Percentiles rank a stretch among this genome's conserved stretches.
phyloP scores from a whole-genome alignment of 2,888 invertebrate species.

The Pollenia labialis region DNA sequence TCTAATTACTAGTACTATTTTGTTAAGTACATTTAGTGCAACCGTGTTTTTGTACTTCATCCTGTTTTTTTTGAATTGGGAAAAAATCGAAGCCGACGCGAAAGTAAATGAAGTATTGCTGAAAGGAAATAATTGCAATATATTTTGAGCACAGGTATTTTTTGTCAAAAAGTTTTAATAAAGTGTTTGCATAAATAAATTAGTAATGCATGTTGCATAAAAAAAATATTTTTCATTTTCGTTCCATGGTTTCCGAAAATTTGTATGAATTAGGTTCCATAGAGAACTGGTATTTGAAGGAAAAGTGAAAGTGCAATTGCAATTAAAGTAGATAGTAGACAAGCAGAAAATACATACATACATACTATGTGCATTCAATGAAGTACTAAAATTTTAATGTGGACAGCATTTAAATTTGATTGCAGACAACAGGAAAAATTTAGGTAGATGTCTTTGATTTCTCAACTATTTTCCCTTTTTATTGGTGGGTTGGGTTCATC shows the following conservation, averaged over 20 bases:
- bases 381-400: conserved; percentile 31
- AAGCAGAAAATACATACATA: conserved; percentile 41
- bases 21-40: conserved; percentile 13
- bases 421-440: conserved; percentile 35
- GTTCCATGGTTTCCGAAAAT: conserved; percentile 2
- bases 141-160: conserved; percentile 51
- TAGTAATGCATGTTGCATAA: neutral
- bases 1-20: neutral
- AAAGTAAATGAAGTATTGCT: conserved; percentile 63
- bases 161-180: conserved; percentile 23
- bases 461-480: no score
- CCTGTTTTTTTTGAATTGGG: conserved; percentile 59
- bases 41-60: conserved; percentile 48
- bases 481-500: no score
- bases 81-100: conserved; percentile 70
- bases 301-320: conserved; percentile 72
- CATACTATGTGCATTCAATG: conserved; percentile 4
- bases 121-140: conserved; percentile 62
- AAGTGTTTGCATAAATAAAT: neutral
- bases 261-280: neutral
- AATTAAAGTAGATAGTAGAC: conserved; percentile 61
- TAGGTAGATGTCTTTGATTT: no score
- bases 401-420: neutral
- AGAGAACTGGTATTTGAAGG: conserved; percentile 53
- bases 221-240: conserved; percentile 1